Evolutionary conservation across 2,113 vertebrate genomes (phyloP), one percentile per base, ranked within the genome.

Genomic region (Cervus canadensis): DNA sequence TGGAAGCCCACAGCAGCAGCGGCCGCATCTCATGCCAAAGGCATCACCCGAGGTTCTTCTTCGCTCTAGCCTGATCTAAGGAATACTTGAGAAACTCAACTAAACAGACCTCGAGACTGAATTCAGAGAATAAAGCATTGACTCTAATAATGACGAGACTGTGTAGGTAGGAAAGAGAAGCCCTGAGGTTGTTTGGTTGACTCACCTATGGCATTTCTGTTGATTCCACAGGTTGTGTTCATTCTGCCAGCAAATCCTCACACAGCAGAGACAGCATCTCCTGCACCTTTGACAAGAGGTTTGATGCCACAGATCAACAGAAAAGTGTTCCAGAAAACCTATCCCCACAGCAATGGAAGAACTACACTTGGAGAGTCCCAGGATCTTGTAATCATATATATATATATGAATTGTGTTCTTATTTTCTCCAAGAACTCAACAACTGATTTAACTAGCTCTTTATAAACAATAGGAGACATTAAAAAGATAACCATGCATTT

Each of bases 191-290:
- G 10, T 33, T 3, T 91, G 56, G 6, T 1, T n/a, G 28, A 71
- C 62, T 94, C 45, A 33, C 23, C 15, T 59, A 5, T 10, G 40
- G 0, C 25, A 7, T 91, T 90, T 67, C 96, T 67, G 43, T 93
- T 92, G 43, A 56, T 50, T 95, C 95, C 52, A 92, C 92, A 97
- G 98, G 28, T 83, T 6, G 11, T 95, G 43, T 1, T 94, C 23
- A 14, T 97, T 83, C 4, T 97, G 56, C 95, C 96, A 3, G 11
- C 92, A 60, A 84, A 78, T 48, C 28, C 28, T 62, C 33, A 59
- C 0, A 10, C 0, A 36, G 40, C 62, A 48, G 87, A 62, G 59
- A 3, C 26, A n/a, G 60, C 48, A 33, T 1, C 45, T 45, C 9
- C 78, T 17, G 33, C 26, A 40, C 12, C 16, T 43, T 2, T n/a